Evolutionary conservation across 2,888 invertebrate genomes (phyloP), one percentile per base, ranked within the genome.

Genomic region (Adela reaumurella): DNA sequence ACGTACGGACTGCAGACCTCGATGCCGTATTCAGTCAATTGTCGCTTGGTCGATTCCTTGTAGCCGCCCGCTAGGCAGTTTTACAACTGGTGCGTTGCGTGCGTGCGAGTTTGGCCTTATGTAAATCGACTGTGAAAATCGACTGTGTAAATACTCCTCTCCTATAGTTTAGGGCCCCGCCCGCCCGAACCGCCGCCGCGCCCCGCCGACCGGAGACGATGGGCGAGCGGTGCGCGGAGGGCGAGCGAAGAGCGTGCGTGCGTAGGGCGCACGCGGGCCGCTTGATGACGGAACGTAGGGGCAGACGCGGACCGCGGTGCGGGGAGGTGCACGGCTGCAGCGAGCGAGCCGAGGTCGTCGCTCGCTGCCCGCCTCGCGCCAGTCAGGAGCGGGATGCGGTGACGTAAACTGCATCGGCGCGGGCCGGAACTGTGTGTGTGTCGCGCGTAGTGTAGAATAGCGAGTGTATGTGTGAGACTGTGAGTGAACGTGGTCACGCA

Each of bases 331-430:
- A 73, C 72, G 72, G 67, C 74, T 77, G 74, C 74, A 71, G 47
- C 35, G 73, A 74, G n/a, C n/a, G n/a, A n/a, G n/a, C n/a, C n/a
- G n/a, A 74, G 76, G 74, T 74, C 76, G 76, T 74, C 76, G 74
- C 65, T 74, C 74, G 73, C 72, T 63, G 18, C 18, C 10, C 18
- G 43, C 19, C 67, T 54, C 72, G 65, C 74, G 43, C 42, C 52
- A 78, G 77, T 77, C 74, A 72, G 76, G 76, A 77, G 74, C 77
- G 77, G 77, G 77, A 78, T 78, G 77, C 77, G 77, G 78, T 77
- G 78, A 76, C 77, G 79, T 76, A 74, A 70, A 70, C 71, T 77
- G 78, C 78, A 78, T 67, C 73, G 77, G 76, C 76, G 68, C 64
- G 68, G 68, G 74, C 77, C 76, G 73, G 77, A 68, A 72, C 78